Conservation (phyloP, 2,888 invertebrate species). For the Meteorus colon region DNA sequence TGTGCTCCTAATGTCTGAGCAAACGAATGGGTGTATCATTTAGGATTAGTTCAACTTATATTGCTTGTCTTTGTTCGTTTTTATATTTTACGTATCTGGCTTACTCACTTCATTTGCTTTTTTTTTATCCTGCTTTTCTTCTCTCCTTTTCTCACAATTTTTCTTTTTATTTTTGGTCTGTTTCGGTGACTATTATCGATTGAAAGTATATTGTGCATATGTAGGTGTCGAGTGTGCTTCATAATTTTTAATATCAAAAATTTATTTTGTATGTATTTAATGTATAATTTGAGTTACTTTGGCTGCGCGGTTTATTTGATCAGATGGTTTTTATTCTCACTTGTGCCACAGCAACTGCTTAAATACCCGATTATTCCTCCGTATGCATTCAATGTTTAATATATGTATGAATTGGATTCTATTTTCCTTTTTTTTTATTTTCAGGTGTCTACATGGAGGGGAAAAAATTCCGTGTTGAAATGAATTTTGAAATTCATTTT, state of each 20-base stretch:
- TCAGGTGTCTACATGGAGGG: neutral
- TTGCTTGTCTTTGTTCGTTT: neutral
- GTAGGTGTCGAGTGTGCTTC: too few relatives aligned
- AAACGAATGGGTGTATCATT: slow-evolving; percentile 48
- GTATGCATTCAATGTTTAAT: slow-evolving; percentile 10
- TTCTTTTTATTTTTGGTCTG: too few relatives aligned
- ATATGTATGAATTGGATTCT: slow-evolving; percentile 12
- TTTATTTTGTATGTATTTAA: too few relatives aligned
- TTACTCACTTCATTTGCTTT: neutral
- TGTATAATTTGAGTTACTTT: neutral
- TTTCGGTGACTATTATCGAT: too few relatives aligned
- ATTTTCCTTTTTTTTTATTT: slow-evolving; percentile 12
- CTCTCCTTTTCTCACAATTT: neutral
- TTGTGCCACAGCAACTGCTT: slow-evolving; percentile 62
- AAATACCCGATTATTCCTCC: slow-evolving; percentile 54
- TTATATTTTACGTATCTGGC: neutral
- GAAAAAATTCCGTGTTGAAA: neutral
- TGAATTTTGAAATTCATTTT: neutral
- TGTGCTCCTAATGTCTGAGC: slow-evolving; percentile 56
- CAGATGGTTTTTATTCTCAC: slow-evolving; percentile 63
- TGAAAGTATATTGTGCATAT: too few relatives aligned
- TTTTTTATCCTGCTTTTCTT: neutral
- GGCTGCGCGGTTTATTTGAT: slow-evolving; percentile 55
- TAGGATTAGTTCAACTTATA: neutral
- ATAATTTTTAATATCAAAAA: too few relatives aligned